Evolutionary conservation across 1,140 invertebrate genomes (phyloP).

Genomic region (Branchinecta lindahli): DNA sequence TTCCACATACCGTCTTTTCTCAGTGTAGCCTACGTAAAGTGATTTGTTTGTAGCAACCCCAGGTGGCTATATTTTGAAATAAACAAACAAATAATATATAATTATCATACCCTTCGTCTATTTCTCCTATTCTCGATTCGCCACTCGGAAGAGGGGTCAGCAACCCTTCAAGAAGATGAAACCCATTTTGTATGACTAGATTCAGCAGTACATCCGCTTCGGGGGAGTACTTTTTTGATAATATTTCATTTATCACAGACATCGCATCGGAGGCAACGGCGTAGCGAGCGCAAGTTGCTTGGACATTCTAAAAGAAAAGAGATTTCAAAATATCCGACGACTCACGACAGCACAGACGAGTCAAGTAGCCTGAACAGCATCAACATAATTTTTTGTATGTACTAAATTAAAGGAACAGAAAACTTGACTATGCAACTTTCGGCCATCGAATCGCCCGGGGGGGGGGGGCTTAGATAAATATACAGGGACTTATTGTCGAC

Average conservation of each 20-base stretch:
- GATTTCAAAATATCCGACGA: no score
- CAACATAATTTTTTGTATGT: no score
- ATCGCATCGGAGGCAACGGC: neutral
- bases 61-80: neutral
- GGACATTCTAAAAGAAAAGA: neutral
- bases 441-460: no score
- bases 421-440: no score
- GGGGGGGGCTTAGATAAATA: no score
- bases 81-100: neutral
- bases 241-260: slow-evolving; percentile 3
- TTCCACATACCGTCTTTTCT: no score
- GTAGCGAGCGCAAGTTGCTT: neutral
- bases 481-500: no score
- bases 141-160: neutral
- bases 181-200: neutral
- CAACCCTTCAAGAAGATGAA: neutral
- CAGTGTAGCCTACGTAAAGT: no score
- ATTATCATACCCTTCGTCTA: neutral
- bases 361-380: no score
- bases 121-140: neutral
- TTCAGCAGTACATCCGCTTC: neutral
- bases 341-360: no score
- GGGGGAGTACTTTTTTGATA: neutral
- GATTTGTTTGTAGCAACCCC: no score
- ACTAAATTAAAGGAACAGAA: no score